phyloP scores from a whole-genome alignment of 2,888 invertebrate genomes.

The Limnephilus auricula region DNA sequence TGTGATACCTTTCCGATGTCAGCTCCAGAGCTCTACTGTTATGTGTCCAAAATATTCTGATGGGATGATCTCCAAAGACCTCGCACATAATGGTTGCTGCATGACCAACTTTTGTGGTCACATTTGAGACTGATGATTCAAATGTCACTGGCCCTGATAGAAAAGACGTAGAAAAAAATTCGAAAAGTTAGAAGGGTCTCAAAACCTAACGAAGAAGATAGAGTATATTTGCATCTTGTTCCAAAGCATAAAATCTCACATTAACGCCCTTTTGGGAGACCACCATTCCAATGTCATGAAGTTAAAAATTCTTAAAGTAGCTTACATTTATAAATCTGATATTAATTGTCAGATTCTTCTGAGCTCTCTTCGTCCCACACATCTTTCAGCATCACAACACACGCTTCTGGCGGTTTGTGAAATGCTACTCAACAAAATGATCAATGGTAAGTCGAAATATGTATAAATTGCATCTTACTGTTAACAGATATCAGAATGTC shows the following conservation, averaged over 20 bases:
- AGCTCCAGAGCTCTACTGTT: constrained; percentile 70
- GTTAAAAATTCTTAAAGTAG: neutral
- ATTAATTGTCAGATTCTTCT: neutral
- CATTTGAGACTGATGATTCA: constrained; percentile 82
- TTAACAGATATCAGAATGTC: constrained; percentile 77
- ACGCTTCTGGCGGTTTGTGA: neutral
- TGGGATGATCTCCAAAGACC: constrained; percentile 89
- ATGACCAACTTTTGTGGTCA: constrained; percentile 86
- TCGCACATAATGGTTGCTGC: constrained; percentile 85
- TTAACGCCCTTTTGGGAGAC: neutral
- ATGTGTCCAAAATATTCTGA: constrained; percentile 88
- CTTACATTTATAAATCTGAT: neutral
- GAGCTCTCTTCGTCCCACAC: neutral
- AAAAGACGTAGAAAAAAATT: neutral
- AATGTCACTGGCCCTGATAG: constrained; percentile 86
- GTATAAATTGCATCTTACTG: constrained; percentile 70
- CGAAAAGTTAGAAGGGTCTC: neutral
- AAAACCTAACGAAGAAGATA: too few relatives aligned
- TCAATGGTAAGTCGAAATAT: neutral
- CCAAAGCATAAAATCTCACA: too few relatives aligned
- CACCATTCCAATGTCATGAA: neutral
- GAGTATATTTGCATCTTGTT: too few relatives aligned
- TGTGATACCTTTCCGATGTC: constrained; percentile 44
- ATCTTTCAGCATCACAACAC: too few relatives aligned
- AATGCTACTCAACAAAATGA: too few relatives aligned